Percentiles rank a stretch among this genome's conserved stretches.
phyloP scores from a whole-genome alignment of 2,888 invertebrate genomes.

The Lumbricus terrestris region DNA sequence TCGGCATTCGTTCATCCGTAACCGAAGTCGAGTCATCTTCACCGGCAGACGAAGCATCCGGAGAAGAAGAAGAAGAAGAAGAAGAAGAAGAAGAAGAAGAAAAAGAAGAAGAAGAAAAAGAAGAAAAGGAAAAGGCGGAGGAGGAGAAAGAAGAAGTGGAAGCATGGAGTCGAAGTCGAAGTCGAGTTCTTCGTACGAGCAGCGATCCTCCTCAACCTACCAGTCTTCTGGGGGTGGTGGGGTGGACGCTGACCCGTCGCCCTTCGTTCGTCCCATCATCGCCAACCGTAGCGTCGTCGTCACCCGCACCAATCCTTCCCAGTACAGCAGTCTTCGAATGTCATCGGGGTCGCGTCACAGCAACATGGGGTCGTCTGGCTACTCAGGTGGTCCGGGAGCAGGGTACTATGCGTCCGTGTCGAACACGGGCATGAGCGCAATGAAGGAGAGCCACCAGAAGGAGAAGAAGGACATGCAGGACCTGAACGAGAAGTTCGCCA shows the following conservation, averaged over 20 bases:
- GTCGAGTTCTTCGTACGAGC: neutral
- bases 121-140: neutral
- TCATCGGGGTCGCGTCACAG: neutral
- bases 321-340: constrained; percentile 4
- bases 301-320: neutral
- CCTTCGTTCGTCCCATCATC: neutral
- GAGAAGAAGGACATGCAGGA: constrained; percentile 64
- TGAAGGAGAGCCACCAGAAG: constrained; percentile 58
- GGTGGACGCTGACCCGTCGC: neutral
- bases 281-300: neutral
- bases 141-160: constrained; percentile 7
- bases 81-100: neutral
- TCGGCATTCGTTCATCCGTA: neutral
- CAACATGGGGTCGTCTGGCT: neutral
- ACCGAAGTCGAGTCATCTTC: neutral
- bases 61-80: neutral
- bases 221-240: neutral
- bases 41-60: neutral
- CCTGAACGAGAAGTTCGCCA: constrained; percentile 63
- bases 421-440: constrained; percentile 54
- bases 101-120: constrained; percentile 9
- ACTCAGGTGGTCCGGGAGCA: constrained; percentile 42
- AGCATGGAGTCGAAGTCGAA: neutral
- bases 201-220: constrained; percentile 12
- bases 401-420: constrained; percentile 42